These are phyloP conservation scores for Microdon myrmicae DNA, from an alignment of 2,888 invertebrate genomes.

Conservation along the genomic window DNA sequence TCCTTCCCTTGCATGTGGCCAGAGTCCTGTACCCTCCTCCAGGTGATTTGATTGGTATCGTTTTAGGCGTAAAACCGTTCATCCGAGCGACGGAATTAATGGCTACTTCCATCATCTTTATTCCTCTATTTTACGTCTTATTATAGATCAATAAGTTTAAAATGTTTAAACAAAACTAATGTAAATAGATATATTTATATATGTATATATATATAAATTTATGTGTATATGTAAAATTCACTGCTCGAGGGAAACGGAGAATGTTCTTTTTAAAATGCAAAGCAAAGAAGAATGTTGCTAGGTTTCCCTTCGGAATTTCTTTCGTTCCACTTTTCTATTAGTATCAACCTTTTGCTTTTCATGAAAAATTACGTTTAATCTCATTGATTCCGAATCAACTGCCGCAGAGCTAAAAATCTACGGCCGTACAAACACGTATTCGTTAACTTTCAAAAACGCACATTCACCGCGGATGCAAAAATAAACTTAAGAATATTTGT, in stretches of 20 bases:
- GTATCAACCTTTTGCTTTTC: no score
- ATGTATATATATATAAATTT: slow-evolving; percentile 13
- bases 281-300: slow-evolving; percentile 11
- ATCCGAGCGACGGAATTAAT: slow-evolving; percentile 55
- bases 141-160: slow-evolving; percentile 31
- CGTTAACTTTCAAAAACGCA: no score
- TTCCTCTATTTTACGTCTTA: slow-evolving; percentile 39
- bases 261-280: slow-evolving; percentile 35
- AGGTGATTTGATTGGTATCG: slow-evolving; percentile 11
- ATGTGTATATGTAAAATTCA: slow-evolving; percentile 22
- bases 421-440: no score
- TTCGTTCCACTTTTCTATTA: no score
- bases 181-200: slow-evolving; percentile 10
- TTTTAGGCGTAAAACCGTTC: slow-evolving; percentile 46
- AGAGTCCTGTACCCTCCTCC: slow-evolving; percentile 34
- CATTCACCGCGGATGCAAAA: no score
- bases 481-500: no score
- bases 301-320: slow-evolving; percentile 3
- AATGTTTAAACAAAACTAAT: slow-evolving; percentile 18
- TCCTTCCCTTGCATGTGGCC: slow-evolving; percentile 40
- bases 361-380: no score
- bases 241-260: slow-evolving; percentile 35
- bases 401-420: no score
- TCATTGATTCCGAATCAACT: no score
- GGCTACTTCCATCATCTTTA: slow-evolving; percentile 57